These are phyloP conservation scores for Lymantria monacha DNA, from an alignment of 2,888 invertebrate genomes.

Conservation along the genomic window DNA sequence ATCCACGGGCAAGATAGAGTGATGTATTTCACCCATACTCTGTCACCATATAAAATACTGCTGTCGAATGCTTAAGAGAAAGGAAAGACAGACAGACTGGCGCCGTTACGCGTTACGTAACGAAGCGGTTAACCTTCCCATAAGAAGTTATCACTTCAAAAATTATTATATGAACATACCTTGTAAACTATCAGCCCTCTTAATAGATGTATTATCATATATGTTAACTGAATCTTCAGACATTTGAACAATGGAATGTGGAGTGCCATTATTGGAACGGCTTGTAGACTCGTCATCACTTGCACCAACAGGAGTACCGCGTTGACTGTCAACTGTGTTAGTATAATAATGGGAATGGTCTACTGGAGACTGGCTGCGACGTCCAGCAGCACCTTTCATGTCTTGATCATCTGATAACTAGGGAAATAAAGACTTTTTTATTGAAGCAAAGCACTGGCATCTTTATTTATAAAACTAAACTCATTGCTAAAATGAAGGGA, in stretches of 20 bases:
- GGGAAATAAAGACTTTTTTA: background rate
- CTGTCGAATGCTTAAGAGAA: too few relatives aligned
- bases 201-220: constrained; percentile 68
- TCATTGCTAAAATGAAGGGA: too few relatives aligned
- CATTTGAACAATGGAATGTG: constrained; percentile 87
- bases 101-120: too few relatives aligned
- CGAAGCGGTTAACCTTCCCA: too few relatives aligned
- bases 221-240: constrained; percentile 73
- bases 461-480: too few relatives aligned
- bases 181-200: constrained; percentile 73
- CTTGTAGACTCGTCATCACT: constrained; percentile 77
- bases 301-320: constrained; percentile 75
- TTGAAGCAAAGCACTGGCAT: too few relatives aligned
- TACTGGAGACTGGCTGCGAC: constrained; percentile 69
- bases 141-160: too few relatives aligned
- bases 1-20: too few relatives aligned
- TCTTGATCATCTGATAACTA: constrained; percentile 79
- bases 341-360: constrained; percentile 61
- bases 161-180: constrained; percentile 38
- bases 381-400: constrained; percentile 68
- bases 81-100: too few relatives aligned
- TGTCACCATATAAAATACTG: too few relatives aligned
- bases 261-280: constrained; percentile 77
- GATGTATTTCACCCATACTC: too few relatives aligned
- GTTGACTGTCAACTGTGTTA: constrained; percentile 56